These are phyloP conservation scores for Asbolus verrucosus DNA, from an alignment of 1,140 invertebrate genomes.

Conservation along the genomic window DNA sequence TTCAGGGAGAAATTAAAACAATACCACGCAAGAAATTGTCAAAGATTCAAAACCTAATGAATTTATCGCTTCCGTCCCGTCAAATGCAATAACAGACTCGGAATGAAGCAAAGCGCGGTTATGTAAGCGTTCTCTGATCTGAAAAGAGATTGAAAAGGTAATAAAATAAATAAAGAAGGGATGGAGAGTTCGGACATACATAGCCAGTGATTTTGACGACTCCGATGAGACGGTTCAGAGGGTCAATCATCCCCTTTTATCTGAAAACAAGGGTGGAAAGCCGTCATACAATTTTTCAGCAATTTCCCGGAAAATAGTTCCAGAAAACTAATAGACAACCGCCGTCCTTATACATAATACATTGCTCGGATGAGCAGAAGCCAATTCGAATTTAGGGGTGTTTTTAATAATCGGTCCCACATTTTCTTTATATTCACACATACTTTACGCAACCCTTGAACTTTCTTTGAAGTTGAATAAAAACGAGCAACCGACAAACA, in stretches of 20 bases:
- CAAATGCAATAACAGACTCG: not conserved
- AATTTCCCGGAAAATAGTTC: slow-evolving; percentile 10
- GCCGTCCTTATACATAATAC: not conserved
- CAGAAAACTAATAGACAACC: slow-evolving; percentile 12
- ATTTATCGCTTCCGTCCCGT: not conserved
- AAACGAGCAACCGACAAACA: slow-evolving; percentile 41
- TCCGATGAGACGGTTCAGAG: slow-evolving; percentile 7
- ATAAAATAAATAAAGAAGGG: slow-evolving; percentile 25
- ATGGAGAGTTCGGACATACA: not conserved
- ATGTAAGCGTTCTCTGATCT: not conserved
- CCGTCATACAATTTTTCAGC: not conserved
- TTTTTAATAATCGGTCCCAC: slow-evolving; percentile 2
- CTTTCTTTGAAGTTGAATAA: slow-evolving; percentile 44
- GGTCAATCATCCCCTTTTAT: slow-evolving; percentile 34
- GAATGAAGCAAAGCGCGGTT: not conserved
- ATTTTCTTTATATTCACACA: no score
- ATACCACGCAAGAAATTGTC: slow-evolving; percentile 3
- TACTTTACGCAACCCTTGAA: slow-evolving; percentile 11
- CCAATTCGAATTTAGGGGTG: slow-evolving; percentile 1
- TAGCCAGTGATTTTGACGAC: slow-evolving; percentile 11
- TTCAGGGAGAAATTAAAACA: slow-evolving; percentile 28
- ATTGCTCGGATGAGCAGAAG: no score
- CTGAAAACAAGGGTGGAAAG: slow-evolving; percentile 17
- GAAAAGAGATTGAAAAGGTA: slow-evolving; percentile 8
- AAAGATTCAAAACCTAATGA: slow-evolving; percentile 18